Percentiles rank a stretch among this genome's conserved stretches.
Evolutionary conservation across 1,140 invertebrate genomes (phyloP).

Genomic region (Adelges cooleyi): DNA sequence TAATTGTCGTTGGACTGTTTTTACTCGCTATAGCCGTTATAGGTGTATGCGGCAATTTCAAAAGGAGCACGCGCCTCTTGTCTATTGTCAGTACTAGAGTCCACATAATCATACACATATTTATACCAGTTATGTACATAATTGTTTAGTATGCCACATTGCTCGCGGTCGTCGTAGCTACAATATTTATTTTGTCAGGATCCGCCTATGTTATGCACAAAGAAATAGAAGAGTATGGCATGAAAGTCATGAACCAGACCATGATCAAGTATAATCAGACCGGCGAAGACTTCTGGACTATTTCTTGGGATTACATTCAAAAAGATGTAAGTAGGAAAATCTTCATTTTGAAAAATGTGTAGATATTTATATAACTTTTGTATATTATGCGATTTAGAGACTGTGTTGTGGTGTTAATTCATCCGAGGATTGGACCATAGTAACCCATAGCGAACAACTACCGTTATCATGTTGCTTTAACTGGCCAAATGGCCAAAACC

Average conservation of each 20-base stretch:
- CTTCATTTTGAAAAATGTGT: too few species aligned
- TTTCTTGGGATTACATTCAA: not conserved
- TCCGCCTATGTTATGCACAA: not conserved
- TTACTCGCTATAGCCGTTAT: slow-evolving; percentile 69
- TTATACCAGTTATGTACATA: too few species aligned
- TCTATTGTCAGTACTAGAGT: slow-evolving; percentile 52
- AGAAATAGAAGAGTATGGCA: not conserved
- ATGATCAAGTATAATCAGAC: slow-evolving; percentile 2
- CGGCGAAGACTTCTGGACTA: not conserved
- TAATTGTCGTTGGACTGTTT: slow-evolving; percentile 58
- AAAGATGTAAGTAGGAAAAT: not conserved
- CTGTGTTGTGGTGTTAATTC: slow-evolving; percentile 12
- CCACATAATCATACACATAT: not conserved
- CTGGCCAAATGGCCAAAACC: not conserved
- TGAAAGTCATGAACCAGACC: not conserved
- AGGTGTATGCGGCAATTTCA: slow-evolving; percentile 71
- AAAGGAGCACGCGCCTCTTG: slow-evolving; percentile 70
- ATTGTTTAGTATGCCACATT: not conserved
- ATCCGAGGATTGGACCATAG: not conserved
- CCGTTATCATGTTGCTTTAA: slow-evolving; percentile 4
- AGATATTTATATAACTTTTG: too few species aligned
- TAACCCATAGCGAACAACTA: not conserved
- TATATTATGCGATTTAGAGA: too few species aligned
- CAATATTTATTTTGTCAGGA: not conserved
- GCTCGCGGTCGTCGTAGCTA: not conserved